Evolutionary conservation across 2,113 vertebrate genomes (phyloP).

Genomic region (Neogale vison): DNA sequence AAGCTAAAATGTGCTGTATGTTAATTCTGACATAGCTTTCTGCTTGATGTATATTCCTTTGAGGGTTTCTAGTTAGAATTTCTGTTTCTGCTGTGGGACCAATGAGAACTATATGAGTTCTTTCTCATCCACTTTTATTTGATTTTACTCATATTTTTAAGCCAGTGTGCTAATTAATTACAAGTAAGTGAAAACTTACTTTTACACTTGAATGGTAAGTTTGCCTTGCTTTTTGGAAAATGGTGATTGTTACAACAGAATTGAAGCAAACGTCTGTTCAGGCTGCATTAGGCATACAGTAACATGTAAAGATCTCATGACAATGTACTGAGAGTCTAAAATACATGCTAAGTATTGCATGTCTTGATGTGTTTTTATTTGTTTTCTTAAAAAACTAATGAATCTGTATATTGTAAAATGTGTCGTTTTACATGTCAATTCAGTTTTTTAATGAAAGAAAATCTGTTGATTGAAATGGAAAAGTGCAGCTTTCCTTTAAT

Average conservation of each 20-base stretch:
- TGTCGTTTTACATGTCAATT: constrained; percentile 95
- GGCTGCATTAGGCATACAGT: constrained; percentile 78
- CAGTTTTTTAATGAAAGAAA: constrained; percentile 86
- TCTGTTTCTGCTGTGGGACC: constrained; percentile 74
- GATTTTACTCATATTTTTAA: constrained; percentile 48
- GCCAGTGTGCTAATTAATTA: constrained; percentile 61
- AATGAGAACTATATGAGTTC: constrained; percentile 8
- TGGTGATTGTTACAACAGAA: constrained; percentile 66
- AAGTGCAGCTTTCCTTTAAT: constrained; percentile 81
- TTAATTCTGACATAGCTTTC: constrained; percentile 55
- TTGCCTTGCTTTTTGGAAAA: constrained; percentile 80
- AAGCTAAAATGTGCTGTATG: constrained; percentile 37
- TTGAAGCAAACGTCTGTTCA: constrained; percentile 76
- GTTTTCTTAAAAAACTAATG: constrained; percentile 93
- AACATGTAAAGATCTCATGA: constrained; percentile 71
- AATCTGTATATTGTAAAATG: constrained; percentile 95
- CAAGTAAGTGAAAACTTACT: constrained; percentile 76
- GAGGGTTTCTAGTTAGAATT: constrained; percentile 70
- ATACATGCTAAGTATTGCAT: constrained; percentile 93
- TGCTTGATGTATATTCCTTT: constrained; percentile 58
- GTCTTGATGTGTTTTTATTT: constrained; percentile 92
- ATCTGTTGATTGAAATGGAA: constrained; percentile 80
- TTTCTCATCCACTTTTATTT: constrained; percentile 24
- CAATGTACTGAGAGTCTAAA: constrained; percentile 90
- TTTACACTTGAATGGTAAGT: constrained; percentile 71